phyloP scores from a whole-genome alignment of 2,797 vertebrate species.

The Acipenser ruthenus region DNA sequence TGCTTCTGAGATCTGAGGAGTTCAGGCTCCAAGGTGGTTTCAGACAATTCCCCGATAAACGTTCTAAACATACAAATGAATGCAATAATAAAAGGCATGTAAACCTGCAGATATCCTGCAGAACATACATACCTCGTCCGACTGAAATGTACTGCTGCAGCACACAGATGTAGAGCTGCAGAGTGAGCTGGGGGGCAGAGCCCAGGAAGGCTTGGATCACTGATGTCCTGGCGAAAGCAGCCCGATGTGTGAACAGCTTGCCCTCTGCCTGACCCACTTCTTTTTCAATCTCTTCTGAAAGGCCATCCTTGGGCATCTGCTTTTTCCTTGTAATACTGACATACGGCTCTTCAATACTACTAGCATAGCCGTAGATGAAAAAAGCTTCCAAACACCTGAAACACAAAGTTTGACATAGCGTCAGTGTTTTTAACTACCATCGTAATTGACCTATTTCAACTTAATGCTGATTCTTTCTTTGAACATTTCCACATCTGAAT shows the following conservation, averaged over 20 bases:
- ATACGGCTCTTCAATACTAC: conserved; percentile 58
- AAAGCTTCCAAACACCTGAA: conserved; percentile 63
- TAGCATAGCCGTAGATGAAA: conserved; percentile 57
- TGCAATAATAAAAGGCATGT: conserved; percentile 42
- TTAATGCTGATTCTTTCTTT: too few relatives aligned
- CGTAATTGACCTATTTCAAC: too few relatives aligned
- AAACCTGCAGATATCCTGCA: conserved; percentile 36
- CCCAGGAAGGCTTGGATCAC: conserved; percentile 97
- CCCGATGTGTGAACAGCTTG: conserved; percentile 57
- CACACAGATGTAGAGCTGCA: conserved; percentile 79
- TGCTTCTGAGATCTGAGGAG: background rate
- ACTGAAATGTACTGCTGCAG: conserved; percentile 43
- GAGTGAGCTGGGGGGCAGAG: conserved; percentile 90
- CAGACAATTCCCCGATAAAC: too few relatives aligned
- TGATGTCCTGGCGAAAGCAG: conserved; percentile 63
- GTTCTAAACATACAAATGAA: too few relatives aligned
- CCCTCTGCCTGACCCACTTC: conserved; percentile 67
- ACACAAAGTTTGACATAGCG: conserved; percentile 20
- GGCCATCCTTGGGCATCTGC: conserved; percentile 59
- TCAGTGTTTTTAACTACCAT: too few relatives aligned
- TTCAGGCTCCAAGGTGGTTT: background rate
- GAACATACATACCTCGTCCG: conserved; percentile 52
- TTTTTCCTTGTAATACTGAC: conserved; percentile 67
- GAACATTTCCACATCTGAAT: too few relatives aligned
- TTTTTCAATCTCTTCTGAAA: conserved; percentile 59